Evolutionary conservation across 2,797 vertebrate genomes (phyloP), one percentile per base, ranked within the genome.

Genomic region (Atherinosoma microstoma): DNA sequence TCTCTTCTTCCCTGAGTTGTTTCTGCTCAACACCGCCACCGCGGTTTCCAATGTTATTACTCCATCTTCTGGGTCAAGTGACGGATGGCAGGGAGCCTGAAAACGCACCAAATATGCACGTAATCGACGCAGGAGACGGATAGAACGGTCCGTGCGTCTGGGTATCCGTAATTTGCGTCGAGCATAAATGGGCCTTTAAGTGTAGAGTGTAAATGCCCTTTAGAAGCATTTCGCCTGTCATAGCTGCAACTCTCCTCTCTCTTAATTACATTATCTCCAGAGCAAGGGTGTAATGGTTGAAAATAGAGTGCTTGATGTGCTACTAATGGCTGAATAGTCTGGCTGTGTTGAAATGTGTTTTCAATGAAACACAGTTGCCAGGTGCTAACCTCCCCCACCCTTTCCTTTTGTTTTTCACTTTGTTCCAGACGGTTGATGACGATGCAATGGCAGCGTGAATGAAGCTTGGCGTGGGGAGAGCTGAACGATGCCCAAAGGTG

Each of bases 401-500:
- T 42, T 51, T 77, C 40, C 65, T 68, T 66, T 67, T 63, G 71
- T 53, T 75, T 40, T 66, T 84, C 58, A 76, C 51, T 88, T 75
- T 87, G 61, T 90, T 87, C 67, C 95, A 98, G 97, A 97, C 97
- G 83, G 96, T 98, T 92, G 97, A 99, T 93, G 98, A 98, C 88
- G 98, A 99, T 91, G 97, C 97, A 91, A 96, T 96, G 95, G 97
- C 94, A 90, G 96, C 95, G 94, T 97, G 94, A 95, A 95, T 95
- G 95, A 95, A 94, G 95, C 90, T 95, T 95, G 96, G 95, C 95
- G 95, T 97, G 96, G 96, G 96, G 96, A 97, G 95, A 96, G 94
- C 95, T 98, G 96, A 98, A 99, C 97, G 96, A 99, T 99, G 98
- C 98, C 98, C 97, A 99, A 98, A 97, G 96, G 97, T 95, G 97